A percentile compares a stretch with the other conserved stretches of the same genome.
Evolutionary conservation across 2,797 vertebrate genomes (phyloP).

Genomic region (Megalops cyprinoides): DNA sequence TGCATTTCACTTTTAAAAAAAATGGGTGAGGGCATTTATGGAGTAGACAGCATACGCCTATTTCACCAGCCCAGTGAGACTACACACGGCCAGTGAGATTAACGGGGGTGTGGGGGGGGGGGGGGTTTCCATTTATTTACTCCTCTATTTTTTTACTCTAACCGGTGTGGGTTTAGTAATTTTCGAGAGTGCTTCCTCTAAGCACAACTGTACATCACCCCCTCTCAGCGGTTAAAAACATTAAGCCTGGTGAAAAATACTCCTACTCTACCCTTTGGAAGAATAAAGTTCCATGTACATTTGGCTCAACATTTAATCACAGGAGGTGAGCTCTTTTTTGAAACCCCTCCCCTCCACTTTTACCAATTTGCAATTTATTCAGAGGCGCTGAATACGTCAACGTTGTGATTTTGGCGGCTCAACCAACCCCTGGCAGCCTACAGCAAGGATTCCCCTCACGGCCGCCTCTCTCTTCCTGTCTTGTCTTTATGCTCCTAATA

Average conservation of each 20-base stretch:
- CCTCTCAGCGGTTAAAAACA: slow-evolving; percentile 28
- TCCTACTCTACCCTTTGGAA: slow-evolving; percentile 5
- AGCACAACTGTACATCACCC: slow-evolving; percentile 11
- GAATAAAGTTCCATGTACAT: neutral
- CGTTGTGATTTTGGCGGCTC: no score
- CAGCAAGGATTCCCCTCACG: neutral
- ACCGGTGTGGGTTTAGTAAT: slow-evolving; percentile 3
- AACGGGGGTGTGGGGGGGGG: neutral
- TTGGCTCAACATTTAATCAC: neutral
- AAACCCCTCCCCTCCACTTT: neutral
- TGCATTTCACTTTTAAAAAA: slow-evolving; percentile 3
- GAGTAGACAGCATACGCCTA: slow-evolving; percentile 9
- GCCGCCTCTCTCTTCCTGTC: neutral
- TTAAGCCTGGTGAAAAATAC: slow-evolving; percentile 25
- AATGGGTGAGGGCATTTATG: neutral
- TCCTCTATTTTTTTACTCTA: no score
- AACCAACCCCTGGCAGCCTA: no score
- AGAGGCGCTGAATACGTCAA: no score
- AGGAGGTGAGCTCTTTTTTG: neutral
- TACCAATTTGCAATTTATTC: neutral
- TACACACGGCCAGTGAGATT: no score
- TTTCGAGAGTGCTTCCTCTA: slow-evolving; percentile 33
- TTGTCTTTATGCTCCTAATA: neutral
- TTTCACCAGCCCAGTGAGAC: no score
- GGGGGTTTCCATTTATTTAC: slow-evolving; percentile 5